Percentiles rank a stretch among this genome's conserved stretches.
These are phyloP conservation scores for Scomber japonicus DNA, from an alignment of 2,113 vertebrate genomes.

Conservation along the genomic window DNA sequence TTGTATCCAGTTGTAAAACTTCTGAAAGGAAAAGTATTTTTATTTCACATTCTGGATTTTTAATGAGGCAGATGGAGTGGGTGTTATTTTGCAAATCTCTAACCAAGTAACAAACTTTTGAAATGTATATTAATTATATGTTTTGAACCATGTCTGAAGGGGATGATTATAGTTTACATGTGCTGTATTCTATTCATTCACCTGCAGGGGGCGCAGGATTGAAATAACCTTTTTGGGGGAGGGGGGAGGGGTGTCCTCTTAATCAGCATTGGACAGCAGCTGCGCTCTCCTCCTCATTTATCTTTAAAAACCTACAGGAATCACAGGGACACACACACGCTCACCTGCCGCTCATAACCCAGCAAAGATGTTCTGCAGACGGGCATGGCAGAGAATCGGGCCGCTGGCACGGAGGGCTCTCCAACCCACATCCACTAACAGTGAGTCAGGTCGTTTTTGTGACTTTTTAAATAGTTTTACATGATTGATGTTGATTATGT, in stretches of 20 bases:
- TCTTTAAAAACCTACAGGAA: constrained; percentile 20
- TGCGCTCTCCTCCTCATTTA: constrained; percentile 8
- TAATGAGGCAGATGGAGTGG: no score
- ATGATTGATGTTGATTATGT: background rate
- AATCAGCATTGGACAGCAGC: constrained; percentile 5
- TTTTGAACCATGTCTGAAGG: no score
- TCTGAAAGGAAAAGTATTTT: no score
- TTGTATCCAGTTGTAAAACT: no score
- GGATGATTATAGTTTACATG: no score
- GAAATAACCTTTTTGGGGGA: no score
- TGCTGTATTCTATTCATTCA: background rate
- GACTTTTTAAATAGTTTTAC: background rate
- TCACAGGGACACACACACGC: background rate
- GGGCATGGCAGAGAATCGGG: constrained; percentile 85
- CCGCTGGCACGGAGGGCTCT: constrained; percentile 80
- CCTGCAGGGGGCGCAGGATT: constrained; percentile 39
- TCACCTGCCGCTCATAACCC: background rate
- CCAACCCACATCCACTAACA: constrained; percentile 36
- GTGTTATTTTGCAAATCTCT: no score
- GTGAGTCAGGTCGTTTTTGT: constrained; percentile 61
- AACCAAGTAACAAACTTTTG: no score
- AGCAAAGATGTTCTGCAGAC: constrained; percentile 86
- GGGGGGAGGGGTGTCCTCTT: constrained; percentile 15
- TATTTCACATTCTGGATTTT: no score
- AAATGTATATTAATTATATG: no score